These are phyloP conservation scores for Plodia interpunctella DNA, from an alignment of 1,140 invertebrate genomes.

Conservation along the genomic window DNA sequence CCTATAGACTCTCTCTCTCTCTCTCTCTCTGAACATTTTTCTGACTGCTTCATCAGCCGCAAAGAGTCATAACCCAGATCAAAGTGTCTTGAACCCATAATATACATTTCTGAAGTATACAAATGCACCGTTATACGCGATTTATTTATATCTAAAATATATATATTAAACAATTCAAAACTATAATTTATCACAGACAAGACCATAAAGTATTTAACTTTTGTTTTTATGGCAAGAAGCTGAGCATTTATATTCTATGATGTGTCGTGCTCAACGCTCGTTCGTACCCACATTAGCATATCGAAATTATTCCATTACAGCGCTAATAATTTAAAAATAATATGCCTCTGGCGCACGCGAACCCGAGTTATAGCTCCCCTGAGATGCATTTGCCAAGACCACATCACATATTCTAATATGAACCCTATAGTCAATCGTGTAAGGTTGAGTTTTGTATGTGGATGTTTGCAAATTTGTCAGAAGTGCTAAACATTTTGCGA, in stretches of 20 bases:
- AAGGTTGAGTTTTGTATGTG: constrained; percentile 16
- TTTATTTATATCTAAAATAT: too few species aligned
- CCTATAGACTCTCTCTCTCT: too few species aligned
- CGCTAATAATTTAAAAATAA: constrained; percentile 65
- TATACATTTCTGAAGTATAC: too few species aligned
- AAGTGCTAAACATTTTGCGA: constrained; percentile 42
- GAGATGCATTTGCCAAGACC: constrained; percentile 35
- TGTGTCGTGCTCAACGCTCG: constrained; percentile 39
- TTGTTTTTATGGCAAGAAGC: constrained; percentile 7
- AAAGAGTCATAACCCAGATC: too few species aligned
- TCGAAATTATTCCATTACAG: constrained; percentile 57
- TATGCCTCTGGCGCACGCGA: constrained; percentile 47
- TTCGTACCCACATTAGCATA: constrained; percentile 54
- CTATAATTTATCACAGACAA: not conserved
- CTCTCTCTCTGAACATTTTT: too few species aligned
- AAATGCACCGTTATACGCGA: too few species aligned
- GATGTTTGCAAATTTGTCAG: constrained; percentile 27
- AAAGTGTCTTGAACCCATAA: too few species aligned
- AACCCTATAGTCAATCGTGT: constrained; percentile 15
- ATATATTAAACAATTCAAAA: too few species aligned
- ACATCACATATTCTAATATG: constrained; percentile 13
- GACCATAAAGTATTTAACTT: not conserved
- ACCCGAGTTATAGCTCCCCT: constrained; percentile 46
- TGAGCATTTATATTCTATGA: constrained; percentile 19
- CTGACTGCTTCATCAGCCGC: too few species aligned